Evolutionary conservation across 2,797 vertebrate genomes (phyloP).

Genomic region (Chiroxiphia lanceolata): DNA sequence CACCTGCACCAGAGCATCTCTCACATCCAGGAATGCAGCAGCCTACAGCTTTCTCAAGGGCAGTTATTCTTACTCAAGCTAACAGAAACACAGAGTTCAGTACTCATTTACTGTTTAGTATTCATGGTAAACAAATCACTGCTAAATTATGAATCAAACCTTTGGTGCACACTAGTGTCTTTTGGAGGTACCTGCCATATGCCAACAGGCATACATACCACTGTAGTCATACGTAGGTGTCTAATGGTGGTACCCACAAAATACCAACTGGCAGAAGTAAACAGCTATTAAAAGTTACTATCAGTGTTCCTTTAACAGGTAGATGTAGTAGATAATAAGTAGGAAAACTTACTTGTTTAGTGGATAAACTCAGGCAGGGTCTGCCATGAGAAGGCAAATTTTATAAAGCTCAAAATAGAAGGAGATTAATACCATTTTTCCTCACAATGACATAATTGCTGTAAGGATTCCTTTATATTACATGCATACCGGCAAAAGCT

Average conservation of each 20-base stretch:
- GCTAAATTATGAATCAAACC: neutral
- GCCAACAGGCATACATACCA: too few relatives aligned
- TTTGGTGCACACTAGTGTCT: neutral
- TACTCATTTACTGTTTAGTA: neutral
- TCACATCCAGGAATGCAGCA: neutral
- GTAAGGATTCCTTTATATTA: neutral
- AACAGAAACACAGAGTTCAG: neutral
- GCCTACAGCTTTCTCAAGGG: neutral
- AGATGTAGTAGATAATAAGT: neutral
- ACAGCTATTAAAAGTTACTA: neutral
- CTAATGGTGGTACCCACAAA: neutral
- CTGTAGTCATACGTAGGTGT: neutral
- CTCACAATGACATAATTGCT: neutral
- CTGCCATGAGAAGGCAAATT: neutral
- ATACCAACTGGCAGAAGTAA: neutral
- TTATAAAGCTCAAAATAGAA: neutral
- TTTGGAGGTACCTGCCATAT: neutral
- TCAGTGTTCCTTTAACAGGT: neutral
- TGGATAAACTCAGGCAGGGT: neutral
- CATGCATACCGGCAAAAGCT: neutral
- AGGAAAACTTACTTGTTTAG: neutral
- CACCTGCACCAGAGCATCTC: neutral
- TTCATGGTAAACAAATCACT: neutral
- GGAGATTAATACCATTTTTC: neutral
- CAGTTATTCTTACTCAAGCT: neutral